Percentiles rank a stretch among this genome's conserved stretches.
Evolutionary conservation across 2,888 invertebrate species (phyloP).

Genomic region (Amphipyra tragopoginis): DNA sequence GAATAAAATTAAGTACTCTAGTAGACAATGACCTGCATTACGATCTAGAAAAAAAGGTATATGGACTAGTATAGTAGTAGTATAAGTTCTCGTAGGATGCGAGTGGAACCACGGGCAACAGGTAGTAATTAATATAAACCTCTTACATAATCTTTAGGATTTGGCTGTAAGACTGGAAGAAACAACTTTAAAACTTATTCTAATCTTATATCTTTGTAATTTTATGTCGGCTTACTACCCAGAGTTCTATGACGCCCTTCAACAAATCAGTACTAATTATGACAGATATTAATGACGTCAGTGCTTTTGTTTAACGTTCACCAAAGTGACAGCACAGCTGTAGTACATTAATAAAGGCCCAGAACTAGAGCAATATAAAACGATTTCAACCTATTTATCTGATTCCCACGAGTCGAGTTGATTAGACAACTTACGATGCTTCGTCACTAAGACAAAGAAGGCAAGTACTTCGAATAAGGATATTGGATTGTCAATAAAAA

Average conservation of each 20-base stretch:
- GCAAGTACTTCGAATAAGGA: conserved; percentile 24
- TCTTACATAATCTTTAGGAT: too few species aligned
- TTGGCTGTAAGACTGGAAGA: too few species aligned
- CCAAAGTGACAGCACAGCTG: conserved; percentile 40
- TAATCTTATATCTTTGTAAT: too few species aligned
- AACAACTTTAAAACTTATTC: too few species aligned
- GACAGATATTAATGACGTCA: conserved; percentile 39
- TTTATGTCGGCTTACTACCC: neutral
- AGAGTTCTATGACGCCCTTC: conserved; percentile 1
- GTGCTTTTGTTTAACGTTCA: conserved; percentile 18
- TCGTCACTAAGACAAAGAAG: conserved; percentile 26
- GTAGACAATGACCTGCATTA: too few species aligned
- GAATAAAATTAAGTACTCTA: too few species aligned
- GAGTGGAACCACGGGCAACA: too few species aligned
- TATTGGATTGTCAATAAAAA: conserved; percentile 41
- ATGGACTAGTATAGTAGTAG: too few species aligned
- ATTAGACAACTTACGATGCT: conserved; percentile 40
- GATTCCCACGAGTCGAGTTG: conserved; percentile 53
- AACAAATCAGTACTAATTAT: conserved; percentile 41
- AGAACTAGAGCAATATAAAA: conserved; percentile 42
- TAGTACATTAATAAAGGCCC: conserved; percentile 55
- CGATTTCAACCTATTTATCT: conserved; percentile 52
- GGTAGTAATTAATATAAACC: too few species aligned
- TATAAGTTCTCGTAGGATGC: too few species aligned
- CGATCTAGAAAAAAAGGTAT: too few species aligned